Conservation (phyloP, 2,888 invertebrate genomes). For the Slavum lentiscoides region DNA sequence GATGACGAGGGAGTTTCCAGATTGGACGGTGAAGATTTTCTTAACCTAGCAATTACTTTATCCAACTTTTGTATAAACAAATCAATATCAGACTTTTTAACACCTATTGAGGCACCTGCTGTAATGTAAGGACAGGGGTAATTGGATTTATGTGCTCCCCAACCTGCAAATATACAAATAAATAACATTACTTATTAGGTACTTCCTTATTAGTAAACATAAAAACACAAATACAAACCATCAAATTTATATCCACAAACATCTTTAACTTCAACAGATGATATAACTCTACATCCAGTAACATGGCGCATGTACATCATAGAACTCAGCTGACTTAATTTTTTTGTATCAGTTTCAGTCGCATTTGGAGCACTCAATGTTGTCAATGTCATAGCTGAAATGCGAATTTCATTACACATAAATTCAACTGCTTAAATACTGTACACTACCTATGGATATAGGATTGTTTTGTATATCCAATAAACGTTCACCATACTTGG, state of each 20-base stretch:
- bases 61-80: conserved; percentile 69
- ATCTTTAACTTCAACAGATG: conserved; percentile 63
- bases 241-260: conserved; percentile 66
- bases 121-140: conserved; percentile 72
- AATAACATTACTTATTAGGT: conserved; percentile 1
- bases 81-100: conserved; percentile 70
- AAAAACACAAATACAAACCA: conserved; percentile 60
- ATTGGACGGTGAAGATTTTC: conserved; percentile 58
- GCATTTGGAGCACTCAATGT: conserved; percentile 57
- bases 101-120: conserved; percentile 73
- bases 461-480: conserved; percentile 69
- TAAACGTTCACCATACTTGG: conserved; percentile 65
- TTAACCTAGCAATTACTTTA: conserved; percentile 64
- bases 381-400: conserved; percentile 62
- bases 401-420: conserved; percentile 28
- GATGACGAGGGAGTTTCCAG: conserved; percentile 58
- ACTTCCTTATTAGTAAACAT: not conserved
- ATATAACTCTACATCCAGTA: conserved; percentile 72
- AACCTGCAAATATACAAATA: conserved; percentile 62
- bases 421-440: not conserved
- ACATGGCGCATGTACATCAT: conserved; percentile 74
- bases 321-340: conserved; percentile 69
- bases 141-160: conserved; percentile 70
- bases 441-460: conserved; percentile 68
- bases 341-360: conserved; percentile 58